Base-by-base conservation (phyloP, 2,888 invertebrate genomes). In the Xestia rhomboidea region DNA sequence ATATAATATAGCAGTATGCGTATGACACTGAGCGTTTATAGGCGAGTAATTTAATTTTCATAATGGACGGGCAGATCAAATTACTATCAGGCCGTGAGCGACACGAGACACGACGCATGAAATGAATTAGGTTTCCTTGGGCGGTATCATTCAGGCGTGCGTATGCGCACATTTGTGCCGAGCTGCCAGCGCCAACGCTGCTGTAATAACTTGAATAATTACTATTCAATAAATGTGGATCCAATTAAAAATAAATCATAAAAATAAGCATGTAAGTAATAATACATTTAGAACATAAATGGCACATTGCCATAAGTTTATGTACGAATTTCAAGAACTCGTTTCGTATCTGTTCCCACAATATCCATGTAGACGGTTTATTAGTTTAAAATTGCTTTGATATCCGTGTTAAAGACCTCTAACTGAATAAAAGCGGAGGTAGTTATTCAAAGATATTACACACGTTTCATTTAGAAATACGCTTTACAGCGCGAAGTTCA, bases 31-130 rank as follows among this genome's bases (percentile, higher is more conserved):
- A 83, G 83, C 73, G 76, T 89, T 87, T 88, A 90, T 89, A 89
- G 83, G 86, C 82, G 89, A 87, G 90, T 93, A 93, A 94, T 94
- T 94, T 91, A 93, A 94, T 93, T 93, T 92, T 93, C 90, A 88
- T 92, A 92, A 93, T 93, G 89, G 93, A 94, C 91, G 90, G 89
- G 92, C 91, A 91, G 89, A 93, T 93, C 92, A 93, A 93, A 94
- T 93, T 93, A 93, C 90, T 91, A 90, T 89, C 89, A 90, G 83
- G 92, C 93, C 93, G 89, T 89, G 91, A 93, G 94, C 91, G 93
- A 93, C 93, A 90, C 87, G 83, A 90, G 93, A 93, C 90, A 89
- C 86, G 91, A 93, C 88, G 93, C 93, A 92, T 93, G 91, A 93
- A 94, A 94, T 92, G 91, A 93, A 93, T 93, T 92, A 92, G 91